Conservation (phyloP, 2,888 invertebrate genomes). For the Drosophila incognita region DNA sequence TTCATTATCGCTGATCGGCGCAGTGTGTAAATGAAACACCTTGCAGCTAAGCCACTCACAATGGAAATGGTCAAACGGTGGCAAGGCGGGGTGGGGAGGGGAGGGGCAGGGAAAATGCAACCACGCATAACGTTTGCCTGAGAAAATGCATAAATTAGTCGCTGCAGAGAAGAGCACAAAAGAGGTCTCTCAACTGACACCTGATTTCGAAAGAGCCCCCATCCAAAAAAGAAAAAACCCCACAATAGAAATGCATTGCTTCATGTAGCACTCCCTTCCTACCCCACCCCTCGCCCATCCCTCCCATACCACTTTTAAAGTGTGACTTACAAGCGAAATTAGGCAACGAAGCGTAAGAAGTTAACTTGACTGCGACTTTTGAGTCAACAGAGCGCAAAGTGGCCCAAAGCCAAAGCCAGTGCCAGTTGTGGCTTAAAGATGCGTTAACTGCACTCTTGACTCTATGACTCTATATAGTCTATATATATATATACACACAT, state of each 20-base stretch:
- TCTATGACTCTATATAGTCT: conserved; percentile 8
- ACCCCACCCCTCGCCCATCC: neutral
- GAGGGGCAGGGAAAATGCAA: conserved; percentile 15
- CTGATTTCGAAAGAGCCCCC: conserved; percentile 29
- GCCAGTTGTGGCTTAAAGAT: conserved; percentile 11
- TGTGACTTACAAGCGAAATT: conserved; percentile 71
- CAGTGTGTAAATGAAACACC: conserved; percentile 69
- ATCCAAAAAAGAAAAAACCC: neutral
- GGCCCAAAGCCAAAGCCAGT: conserved; percentile 24
- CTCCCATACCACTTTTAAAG: conserved; percentile 24
- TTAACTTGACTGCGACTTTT: conserved; percentile 45
- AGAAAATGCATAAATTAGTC: conserved; percentile 62
- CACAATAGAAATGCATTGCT: conserved; percentile 40
- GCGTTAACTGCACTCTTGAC: conserved; percentile 48
- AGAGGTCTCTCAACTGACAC: neutral
- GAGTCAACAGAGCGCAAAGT: conserved; percentile 63
- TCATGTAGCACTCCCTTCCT: conserved; percentile 11
- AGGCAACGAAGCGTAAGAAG: conserved; percentile 66
- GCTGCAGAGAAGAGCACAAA: conserved; percentile 1
- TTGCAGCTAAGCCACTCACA: conserved; percentile 30
- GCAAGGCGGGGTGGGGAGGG: neutral
- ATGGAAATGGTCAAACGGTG: neutral
- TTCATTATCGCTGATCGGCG: conserved; percentile 53
- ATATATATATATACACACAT: neutral
- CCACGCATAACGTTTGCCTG: conserved; percentile 59